A percentile compares a stretch with the other conserved stretches of the same genome.
Conservation (phyloP, 2,888 invertebrate species). For the Tryphoninae sp. region DNA sequence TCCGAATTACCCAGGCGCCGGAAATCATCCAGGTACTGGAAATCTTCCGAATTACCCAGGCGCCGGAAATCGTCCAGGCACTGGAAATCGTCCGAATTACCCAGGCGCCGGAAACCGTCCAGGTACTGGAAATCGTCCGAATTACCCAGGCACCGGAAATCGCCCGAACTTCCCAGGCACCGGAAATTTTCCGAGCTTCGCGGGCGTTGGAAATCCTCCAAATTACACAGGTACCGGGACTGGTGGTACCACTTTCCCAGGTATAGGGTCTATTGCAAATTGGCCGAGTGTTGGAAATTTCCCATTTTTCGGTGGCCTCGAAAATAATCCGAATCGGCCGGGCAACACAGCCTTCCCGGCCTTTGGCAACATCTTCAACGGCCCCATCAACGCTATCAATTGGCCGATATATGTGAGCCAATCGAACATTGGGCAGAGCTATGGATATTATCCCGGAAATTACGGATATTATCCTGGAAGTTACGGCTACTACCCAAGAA, state of each 20-base stretch:
- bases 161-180: background rate
- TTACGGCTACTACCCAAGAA: too few relatives aligned
- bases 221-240: background rate
- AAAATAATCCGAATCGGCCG: background rate
- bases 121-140: background rate
- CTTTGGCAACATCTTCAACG: background rate
- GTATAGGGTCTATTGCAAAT: background rate
- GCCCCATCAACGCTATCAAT: background rate
- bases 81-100: background rate
- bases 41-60: background rate
- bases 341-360: background rate
- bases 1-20: too few relatives aligned
- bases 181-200: background rate
- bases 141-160: background rate
- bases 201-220: background rate
- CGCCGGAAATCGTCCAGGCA: background rate
- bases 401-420: background rate
- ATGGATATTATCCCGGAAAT: background rate
- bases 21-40: background rate
- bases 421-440: background rate
- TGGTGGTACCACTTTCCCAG: background rate
- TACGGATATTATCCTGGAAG: slow-evolving; percentile 8
- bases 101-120: background rate
- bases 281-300: background rate
- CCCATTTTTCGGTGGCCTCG: background rate